These are phyloP conservation scores for Chelon labrosus DNA, from an alignment of 2,797 vertebrate species.

Conservation along the genomic window DNA sequence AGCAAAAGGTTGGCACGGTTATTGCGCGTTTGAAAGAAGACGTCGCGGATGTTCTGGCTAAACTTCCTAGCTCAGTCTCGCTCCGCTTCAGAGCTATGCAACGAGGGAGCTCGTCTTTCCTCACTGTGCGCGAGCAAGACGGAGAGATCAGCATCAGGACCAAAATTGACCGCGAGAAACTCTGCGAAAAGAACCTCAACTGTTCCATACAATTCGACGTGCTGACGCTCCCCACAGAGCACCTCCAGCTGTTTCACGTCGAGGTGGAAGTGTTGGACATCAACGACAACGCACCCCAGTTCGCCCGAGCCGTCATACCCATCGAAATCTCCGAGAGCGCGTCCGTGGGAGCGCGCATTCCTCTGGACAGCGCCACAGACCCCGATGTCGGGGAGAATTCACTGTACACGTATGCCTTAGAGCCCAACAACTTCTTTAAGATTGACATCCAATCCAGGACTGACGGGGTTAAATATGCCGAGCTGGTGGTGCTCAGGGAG, in stretches of 20 bases:
- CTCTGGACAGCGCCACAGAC: conserved; percentile 95
- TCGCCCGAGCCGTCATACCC: conserved; percentile 92
- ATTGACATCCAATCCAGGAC: conserved; percentile 94
- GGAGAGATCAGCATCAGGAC: conserved; percentile 95
- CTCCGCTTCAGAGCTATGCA: conserved; percentile 95
- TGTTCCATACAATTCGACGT: conserved; percentile 98
- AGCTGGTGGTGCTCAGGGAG: conserved; percentile 93
- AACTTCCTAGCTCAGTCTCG: conserved; percentile 90
- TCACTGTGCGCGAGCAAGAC: conserved; percentile 92
- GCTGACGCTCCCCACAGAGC: conserved; percentile 95
- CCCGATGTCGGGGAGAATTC: conserved; percentile 97
- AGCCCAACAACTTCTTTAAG: conserved; percentile 90
- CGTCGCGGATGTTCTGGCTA: conserved; percentile 90
- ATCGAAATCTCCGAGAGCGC: conserved; percentile 97
- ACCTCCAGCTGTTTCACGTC: conserved; percentile 96
- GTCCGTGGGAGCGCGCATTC: conserved; percentile 93
- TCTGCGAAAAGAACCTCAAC: conserved; percentile 95
- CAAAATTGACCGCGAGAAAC: conserved; percentile 95
- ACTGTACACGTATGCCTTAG: conserved; percentile 92
- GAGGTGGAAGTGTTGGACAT: conserved; percentile 97
- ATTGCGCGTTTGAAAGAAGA: conserved; percentile 93
- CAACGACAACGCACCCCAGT: conserved; percentile 96
- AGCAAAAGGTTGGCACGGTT: conserved; percentile 93
- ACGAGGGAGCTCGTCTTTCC: conserved; percentile 88
- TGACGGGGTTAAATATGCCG: conserved; percentile 94